Evolutionary conservation across 1,140 invertebrate species (phyloP), one percentile per base, ranked within the genome.

Genomic region (Atta texana): DNA sequence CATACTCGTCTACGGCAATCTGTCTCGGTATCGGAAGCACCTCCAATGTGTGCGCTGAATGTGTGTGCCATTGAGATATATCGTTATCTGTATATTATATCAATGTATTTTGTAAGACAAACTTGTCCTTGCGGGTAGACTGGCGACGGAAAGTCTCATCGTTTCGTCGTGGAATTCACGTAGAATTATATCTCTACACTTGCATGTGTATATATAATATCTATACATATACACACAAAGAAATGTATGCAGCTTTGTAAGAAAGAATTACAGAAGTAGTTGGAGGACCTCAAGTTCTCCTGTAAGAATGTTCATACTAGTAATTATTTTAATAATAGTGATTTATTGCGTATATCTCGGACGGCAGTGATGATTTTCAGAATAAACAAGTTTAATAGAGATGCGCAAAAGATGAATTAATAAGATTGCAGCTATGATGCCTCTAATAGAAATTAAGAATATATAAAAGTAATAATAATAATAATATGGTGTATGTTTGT

Each of bases 1-100:
- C 97, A 97, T 97, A 97, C 97, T 97, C 97, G 97, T 97, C 97
- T 97, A 97, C 96, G 96, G 96, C 95, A 95, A 95, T 96, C 94
- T 95, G 95, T 93, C 89, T 89, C 89, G 53, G 81, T 90, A 87
- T 87, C 86, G 44, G 59, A 28, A 87, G 24, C 7, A 44, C 12
- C 55, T 88, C 16, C 31, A 61, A 55, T 55, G n/a, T 49, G 12
- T 39, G 14, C 5, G 4, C 51, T 14, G 14, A 51, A 28, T 18
- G 21, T n/a, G 21, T n/a, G 16, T 39, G 55, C n/a, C n/a, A 2
- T 4, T 5, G 6, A 10, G 21, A 74, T 39, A 57, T 51, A 28
- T 31, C 21, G 55, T 59, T n/a, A 44, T 24, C 18, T 55, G 24
- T 66, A 53, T 12, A 76, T n/a, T 4, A 5, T 18, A 51, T 21